Percentiles rank a stretch among this genome's conserved stretches.
phyloP scores from a whole-genome alignment of 2,113 vertebrate genomes.

The Apaloderma vittatum region DNA sequence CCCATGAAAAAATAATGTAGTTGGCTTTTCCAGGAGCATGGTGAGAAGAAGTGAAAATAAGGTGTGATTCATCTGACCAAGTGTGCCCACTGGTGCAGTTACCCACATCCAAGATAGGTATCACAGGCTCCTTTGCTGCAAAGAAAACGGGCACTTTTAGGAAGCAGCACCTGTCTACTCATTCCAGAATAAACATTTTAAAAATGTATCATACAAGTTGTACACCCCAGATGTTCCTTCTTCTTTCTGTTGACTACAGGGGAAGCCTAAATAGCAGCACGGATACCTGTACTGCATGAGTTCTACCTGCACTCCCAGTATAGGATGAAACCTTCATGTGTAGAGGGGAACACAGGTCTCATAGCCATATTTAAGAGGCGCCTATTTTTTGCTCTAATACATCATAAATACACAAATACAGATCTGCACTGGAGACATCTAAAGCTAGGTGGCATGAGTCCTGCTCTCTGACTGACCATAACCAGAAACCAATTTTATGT shows the following conservation, averaged over 20 bases:
- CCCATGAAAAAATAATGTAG: neutral
- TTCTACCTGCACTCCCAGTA: neutral
- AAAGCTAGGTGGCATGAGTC: neutral
- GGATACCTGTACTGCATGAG: neutral
- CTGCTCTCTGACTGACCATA: neutral
- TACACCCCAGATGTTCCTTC: neutral
- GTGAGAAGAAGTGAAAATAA: neutral
- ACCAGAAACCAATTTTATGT: neutral
- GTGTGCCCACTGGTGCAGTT: neutral
- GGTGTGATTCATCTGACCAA: neutral
- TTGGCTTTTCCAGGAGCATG: neutral
- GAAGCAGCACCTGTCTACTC: neutral
- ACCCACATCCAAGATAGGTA: neutral
- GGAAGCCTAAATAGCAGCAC: neutral
- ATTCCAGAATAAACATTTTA: neutral
- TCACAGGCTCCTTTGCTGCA: neutral
- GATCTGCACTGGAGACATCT: neutral
- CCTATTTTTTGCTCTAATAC: neutral
- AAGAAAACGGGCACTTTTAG: neutral
- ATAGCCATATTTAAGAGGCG: neutral
- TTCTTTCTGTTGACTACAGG: neutral
- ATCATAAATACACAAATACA: neutral
- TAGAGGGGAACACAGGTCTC: neutral
- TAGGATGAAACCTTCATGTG: neutral
- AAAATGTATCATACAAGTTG: neutral